Evolutionary conservation across 1,140 invertebrate species (phyloP), one percentile per base, ranked within the genome.

Genomic region (Thalassaphorura encarpata): DNA sequence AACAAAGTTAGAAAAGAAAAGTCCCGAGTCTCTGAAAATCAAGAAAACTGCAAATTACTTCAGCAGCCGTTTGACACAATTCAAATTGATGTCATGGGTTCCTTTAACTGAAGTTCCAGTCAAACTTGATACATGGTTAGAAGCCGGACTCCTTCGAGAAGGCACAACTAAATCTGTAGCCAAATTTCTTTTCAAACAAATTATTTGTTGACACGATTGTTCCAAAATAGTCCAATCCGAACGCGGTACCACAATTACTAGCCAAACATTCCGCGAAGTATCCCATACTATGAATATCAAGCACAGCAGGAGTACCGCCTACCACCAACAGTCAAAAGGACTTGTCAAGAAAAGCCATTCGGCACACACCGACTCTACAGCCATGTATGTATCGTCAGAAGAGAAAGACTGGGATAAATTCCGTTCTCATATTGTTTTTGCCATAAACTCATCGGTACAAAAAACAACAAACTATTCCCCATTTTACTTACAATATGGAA

Each of bases 341-440:
- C 16, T 43, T 15, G 29, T 43, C 1, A 49, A 57, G n/a, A 46
- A 29, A 39, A 29, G 15, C 15, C 39, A 52, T 46, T 1, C 5
- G 2, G 45, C 52, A 16, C 13, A 45, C 6, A 43, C 41, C 8
- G 41, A 51, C 8, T 33, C 28, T 31, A 51, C 39, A 23, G 31
- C 63, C 29, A 55, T 67, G 42, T 68, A 64, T 54, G 43, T 52
- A 3, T 57, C 64, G 13, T 41, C 57, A 51, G 58, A 60, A 8
- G 61, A 64, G 47, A 53, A 47, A 24, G 60, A 71, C 39, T 71
- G 69, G 71, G 66, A 71, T 54, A 42, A 45, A 23, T 66, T 63
- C 42, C 29, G 69, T 11, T 56, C 55, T 19, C 60, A 58, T 8
- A 26, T 68, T 24, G 31, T 66, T 8, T 68, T 69, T 60, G 66